phyloP scores from a whole-genome alignment of 2,113 vertebrate genomes.

The Corvus cornix region DNA sequence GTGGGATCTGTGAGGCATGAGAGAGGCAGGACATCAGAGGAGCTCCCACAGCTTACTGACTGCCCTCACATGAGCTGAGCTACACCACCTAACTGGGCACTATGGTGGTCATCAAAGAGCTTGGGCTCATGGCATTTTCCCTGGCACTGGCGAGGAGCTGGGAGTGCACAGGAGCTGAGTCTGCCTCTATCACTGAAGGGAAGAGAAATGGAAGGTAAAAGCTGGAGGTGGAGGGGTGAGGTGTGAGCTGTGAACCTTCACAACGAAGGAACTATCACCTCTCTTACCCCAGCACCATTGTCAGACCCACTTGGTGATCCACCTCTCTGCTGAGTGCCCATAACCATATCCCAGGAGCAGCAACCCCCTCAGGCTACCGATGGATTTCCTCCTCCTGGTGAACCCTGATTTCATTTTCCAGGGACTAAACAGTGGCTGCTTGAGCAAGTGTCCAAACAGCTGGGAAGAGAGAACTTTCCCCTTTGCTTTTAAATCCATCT shows the following conservation, averaged over 20 bases:
- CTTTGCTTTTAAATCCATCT: not conserved
- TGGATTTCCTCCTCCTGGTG: not conserved
- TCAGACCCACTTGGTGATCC: not conserved
- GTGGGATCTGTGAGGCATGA: rapidly evolving
- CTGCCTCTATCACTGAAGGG: not conserved
- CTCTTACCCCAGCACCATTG: not conserved
- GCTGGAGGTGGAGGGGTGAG: not conserved
- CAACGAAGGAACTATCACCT: not conserved
- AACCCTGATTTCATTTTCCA: not conserved
- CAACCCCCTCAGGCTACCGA: not conserved
- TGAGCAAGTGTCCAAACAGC: not conserved
- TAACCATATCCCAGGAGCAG: not conserved
- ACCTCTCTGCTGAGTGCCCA: not conserved
- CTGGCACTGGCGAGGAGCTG: not conserved
- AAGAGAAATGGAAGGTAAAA: not conserved
- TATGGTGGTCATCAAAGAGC: not conserved
- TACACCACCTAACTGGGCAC: rapidly evolving
- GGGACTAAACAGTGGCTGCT: not conserved
- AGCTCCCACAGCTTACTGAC: not conserved
- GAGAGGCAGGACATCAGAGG: not conserved
- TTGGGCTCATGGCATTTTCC: not conserved
- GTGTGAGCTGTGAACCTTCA: not conserved
- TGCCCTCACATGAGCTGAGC: not conserved
- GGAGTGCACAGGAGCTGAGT: not conserved
- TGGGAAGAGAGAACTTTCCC: not conserved